Evolutionary conservation across 2,797 vertebrate species (phyloP), one percentile per base, ranked within the genome.

Genomic region (Hephaestus fuliginosus): DNA sequence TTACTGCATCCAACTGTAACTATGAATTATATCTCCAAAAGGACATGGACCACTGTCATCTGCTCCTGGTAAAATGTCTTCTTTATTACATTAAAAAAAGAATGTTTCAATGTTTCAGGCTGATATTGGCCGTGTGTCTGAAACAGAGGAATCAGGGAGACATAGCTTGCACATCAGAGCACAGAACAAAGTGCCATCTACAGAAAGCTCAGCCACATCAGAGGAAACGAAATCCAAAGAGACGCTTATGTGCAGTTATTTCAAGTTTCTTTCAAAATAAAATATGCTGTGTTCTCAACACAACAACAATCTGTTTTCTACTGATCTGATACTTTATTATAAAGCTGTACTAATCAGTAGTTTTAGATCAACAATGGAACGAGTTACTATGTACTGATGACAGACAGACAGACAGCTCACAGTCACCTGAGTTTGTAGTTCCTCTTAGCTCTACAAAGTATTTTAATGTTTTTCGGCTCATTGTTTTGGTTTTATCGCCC

Each of bases 51-150:
- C 49, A 65, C 61, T 14, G 12, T n/a, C 41, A 25, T 58, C 63
- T 56, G 51, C 51, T 53, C 39, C 46, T 7, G 33, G 7, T 57
- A 28, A 66, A 49, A 20, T 14, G 5, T 15, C 7, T 18, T 18
- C 53, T 48, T 66, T 13, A 36, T 41, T 14, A 30, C 30, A 65
- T 14, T 25, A 12, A 20, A 8, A 17, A 53, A 33, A 11, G 22
- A 44, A 33, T 3, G 3, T 74, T 74, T 56, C 14, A 44, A 33
- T 3, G 3, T 74, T 74, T 56, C 14, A 46, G 55, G 30, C 12
- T 52, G 7, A 28, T n/a, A 33, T 66, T 66, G 52, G 30, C 20
- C 20, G 13, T 57, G 41, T 57, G 71, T 56, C 61, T 55, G 41
- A 18, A 46, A 46, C 25, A 7, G 22, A 20, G 22, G 39, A 65